Evolutionary conservation across 1,140 invertebrate genomes (phyloP), one percentile per base, ranked within the genome.

Genomic region (Drosophila persimilis): DNA sequence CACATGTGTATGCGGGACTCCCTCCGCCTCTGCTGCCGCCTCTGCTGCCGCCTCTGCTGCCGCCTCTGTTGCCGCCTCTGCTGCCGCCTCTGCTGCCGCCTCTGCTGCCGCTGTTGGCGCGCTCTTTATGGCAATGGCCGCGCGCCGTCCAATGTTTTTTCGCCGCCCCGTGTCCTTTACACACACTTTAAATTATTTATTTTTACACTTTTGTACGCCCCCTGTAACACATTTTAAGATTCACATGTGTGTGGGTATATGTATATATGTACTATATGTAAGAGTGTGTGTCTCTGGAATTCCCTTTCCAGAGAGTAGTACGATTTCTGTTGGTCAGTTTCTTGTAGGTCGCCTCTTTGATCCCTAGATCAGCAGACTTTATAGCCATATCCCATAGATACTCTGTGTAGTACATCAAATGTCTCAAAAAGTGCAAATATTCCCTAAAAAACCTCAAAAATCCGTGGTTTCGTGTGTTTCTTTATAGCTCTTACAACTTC

Each of bases 151-250:
- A 61, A 80, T 67, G 77, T 57, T 75, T 59, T 48, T 71, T 85
- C 76, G 81, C 83, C 80, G 83, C 54, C 35, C 35, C 77, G 74
- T 86, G 81, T 86, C 83, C 81, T 86, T 70, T 86, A 86, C 83
- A 88, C 81, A 88, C 81, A 86, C 83, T 86, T 86, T 86, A 86
- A 86, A 86, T 86, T 86, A 86, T 86, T 86, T 86, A 86, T 86
- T 86, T 86, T 86, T 86, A 86, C 81, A 86, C 81, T 86, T 74
- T 86, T 78, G 81, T 39, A 11, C 11, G 35, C 11, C 35, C 81
- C 88, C 81, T 88, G 81, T 86, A 81, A 86, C 78, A 86, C 81
- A 88, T 88, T 77, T 77, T 74, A 77, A 70, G 74, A 24, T 52
- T 44, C 35, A 5, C 35, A 39, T 44, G 55, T 43, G 57, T 64